Percentiles rank a stretch among this genome's conserved stretches.
These are phyloP conservation scores for Alouatta palliata DNA, from an alignment of 2,113 vertebrate genomes.

Conservation along the genomic window DNA sequence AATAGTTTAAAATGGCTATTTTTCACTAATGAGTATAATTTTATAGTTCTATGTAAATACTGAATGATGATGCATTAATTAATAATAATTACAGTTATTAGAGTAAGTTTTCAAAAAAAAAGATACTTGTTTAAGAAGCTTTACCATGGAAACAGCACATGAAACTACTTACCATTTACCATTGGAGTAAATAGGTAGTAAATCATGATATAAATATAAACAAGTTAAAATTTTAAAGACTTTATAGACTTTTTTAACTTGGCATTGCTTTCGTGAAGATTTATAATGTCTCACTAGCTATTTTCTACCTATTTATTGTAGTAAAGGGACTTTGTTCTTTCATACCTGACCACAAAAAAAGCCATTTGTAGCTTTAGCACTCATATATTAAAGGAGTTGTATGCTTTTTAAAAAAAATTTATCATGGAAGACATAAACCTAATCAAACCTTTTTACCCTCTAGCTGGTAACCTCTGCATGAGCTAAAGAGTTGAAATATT, in stretches of 20 bases:
- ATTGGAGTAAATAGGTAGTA: background rate
- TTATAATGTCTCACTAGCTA: conserved; percentile 68
- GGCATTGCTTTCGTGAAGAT: conserved; percentile 62
- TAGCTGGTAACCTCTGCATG: conserved; percentile 88
- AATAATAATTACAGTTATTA: background rate
- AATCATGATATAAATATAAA: conserved; percentile 12
- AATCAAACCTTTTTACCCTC: conserved; percentile 89
- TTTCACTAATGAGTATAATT: background rate
- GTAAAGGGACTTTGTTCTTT: conserved; percentile 76
- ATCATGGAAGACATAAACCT: conserved; percentile 88
- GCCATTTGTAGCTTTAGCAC: conserved; percentile 78
- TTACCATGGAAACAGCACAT: background rate
- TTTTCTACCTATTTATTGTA: conserved; percentile 77
- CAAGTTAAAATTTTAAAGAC: conserved; percentile 55
- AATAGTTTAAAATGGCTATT: background rate
- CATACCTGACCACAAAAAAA: conserved; percentile 78
- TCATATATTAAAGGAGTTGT: conserved; percentile 83
- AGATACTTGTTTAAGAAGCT: background rate
- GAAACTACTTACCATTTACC: background rate
- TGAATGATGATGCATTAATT: background rate
- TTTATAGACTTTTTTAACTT: conserved; percentile 65
- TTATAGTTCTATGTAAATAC: background rate
- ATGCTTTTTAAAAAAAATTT: conserved; percentile 85
- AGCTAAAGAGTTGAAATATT: conserved; percentile 91
- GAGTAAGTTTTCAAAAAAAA: background rate